phyloP scores from a whole-genome alignment of 2,797 vertebrate genomes.

The Sandelia bainsii region DNA sequence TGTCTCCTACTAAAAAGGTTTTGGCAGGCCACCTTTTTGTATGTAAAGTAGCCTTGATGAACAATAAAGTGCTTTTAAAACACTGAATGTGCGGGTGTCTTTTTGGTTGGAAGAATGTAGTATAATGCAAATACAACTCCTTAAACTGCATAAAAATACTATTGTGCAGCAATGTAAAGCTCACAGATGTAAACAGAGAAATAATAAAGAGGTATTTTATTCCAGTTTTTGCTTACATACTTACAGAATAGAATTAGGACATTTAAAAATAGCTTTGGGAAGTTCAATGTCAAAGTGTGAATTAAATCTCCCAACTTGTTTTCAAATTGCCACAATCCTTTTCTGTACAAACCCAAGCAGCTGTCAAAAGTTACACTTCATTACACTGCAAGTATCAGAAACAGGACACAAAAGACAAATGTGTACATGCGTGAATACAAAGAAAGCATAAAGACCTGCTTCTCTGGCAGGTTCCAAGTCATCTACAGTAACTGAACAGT shows the following conservation, averaged over 20 bases:
- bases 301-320: not conserved
- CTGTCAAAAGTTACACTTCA: conserved; percentile 15
- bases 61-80: conserved; percentile 99
- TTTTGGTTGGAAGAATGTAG: conserved; percentile 3
- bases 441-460: conserved; percentile 12
- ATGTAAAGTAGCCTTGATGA: conserved; percentile 99
- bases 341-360: not conserved
- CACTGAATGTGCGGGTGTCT: conserved; percentile 51
- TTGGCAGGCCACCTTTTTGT: conserved; percentile 99
- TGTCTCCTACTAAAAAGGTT: conserved; percentile 93
- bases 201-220: conserved; percentile 51
- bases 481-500: not conserved
- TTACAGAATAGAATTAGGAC: conserved; percentile 5
- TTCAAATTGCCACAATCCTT: not conserved
- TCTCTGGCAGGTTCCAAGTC: not conserved
- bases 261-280: not conserved
- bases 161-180: not conserved
- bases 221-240: conserved; percentile 48
- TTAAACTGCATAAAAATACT: not conserved
- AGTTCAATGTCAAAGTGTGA: not conserved
- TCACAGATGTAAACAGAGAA: conserved; percentile 5
- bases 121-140: not conserved
- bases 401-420: conserved; percentile 6
- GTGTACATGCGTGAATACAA: conserved; percentile 39
- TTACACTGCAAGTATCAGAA: conserved; percentile 27